Evolutionary conservation across 2,888 invertebrate genomes (phyloP), one percentile per base, ranked within the genome.

Genomic region (Amblyteles armatorius): DNA sequence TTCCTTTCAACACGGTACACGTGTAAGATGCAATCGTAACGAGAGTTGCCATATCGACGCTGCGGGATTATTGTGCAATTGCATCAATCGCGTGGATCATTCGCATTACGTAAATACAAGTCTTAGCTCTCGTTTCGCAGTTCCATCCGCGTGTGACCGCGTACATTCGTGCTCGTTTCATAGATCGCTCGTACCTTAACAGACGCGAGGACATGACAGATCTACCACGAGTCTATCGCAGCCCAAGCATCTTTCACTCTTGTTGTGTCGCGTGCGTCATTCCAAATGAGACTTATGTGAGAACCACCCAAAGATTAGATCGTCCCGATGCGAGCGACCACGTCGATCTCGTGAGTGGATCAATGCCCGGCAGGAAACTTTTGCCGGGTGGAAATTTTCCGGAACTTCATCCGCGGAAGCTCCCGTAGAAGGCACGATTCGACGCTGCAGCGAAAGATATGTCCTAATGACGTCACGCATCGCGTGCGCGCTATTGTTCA

Each of bases 401-500:
- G n/a, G 50, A 76, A 36, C 63, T 19, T 76, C 6, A 19, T 26
- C 50, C 11, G 22, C n/a, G 11, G 5, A 22, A 44, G 22, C 13
- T 7, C 36, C 26, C 55, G 1, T 13, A 36, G 36, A 67, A 78
- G 36, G n/a, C 26, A 68, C 44, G n/a, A 68, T 19, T 57, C 29
- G 44, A 69, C 13, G 44, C 22, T 22, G 13, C 19, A 44, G 74
- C 60, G 16, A 63, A 19, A 55, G 44, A 73, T 44, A 40, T n/a
- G 48, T 57, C 57, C 44, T n/a, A 60, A 68, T 69, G 57, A 78
- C 67, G 78, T 78, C 78, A 78, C 11, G 44, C 68, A 13, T 29
- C 29, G 44, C 19, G 29, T 60, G 74, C 36, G 48, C 74, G 11
- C 57, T 69, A 69, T 78, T 78, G 78, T 78, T 69, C 55, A 44